Conservation (phyloP, 2,113 vertebrate genomes). For the Oreochromis niloticus region DNA sequence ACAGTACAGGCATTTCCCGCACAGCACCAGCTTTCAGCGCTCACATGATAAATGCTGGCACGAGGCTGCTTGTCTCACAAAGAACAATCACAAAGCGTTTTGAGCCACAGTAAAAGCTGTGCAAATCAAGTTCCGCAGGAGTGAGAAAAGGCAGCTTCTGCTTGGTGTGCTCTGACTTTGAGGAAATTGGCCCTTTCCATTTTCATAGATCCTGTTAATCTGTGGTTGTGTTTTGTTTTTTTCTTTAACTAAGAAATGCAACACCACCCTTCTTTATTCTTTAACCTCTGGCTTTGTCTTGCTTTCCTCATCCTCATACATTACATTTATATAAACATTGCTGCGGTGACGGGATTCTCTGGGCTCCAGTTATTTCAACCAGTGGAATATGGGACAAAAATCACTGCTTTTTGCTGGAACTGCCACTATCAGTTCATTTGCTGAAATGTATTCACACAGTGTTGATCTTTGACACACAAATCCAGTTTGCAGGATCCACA, state of each 20-base stretch:
- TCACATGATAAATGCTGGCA: slow-evolving; percentile 13
- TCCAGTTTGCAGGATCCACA: not conserved
- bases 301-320: not conserved
- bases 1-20: not conserved
- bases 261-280: not conserved
- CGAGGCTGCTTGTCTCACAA: not conserved
- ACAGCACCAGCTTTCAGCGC: slow-evolving; percentile 2
- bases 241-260: not conserved
- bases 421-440: not conserved
- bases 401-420: not conserved
- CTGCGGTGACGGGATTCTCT: not conserved
- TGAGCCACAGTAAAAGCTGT: not conserved
- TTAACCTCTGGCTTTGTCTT: not conserved
- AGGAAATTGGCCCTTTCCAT: not conserved
- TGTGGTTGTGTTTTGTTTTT: not conserved
- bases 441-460: not conserved
- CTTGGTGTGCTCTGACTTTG: not conserved
- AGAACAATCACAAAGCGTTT: not conserved
- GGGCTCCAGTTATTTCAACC: not conserved
- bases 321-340: not conserved
- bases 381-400: not conserved
- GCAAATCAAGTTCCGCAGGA: not conserved
- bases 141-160: not conserved
- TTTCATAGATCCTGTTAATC: not conserved
- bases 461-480: not conserved